Base-by-base conservation (phyloP, 2,797 vertebrate genomes). In the Microctenopoma stevenorrisi region DNA sequence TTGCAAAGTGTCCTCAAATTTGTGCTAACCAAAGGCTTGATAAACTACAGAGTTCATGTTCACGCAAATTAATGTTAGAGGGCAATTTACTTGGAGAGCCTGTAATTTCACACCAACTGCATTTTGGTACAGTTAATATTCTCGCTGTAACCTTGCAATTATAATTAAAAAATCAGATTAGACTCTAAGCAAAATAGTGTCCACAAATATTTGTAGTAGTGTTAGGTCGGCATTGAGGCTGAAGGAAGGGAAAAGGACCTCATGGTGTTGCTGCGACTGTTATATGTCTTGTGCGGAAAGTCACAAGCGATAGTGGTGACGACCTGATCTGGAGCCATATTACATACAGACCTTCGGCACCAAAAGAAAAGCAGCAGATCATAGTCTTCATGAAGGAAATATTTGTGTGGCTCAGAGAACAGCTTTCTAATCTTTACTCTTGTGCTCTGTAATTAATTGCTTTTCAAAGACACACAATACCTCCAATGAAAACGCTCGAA, bases 1-100 rank as follows among this genome's bases (percentile, higher is more conserved):
- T 47, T 49, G 14, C 80, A 74, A 49, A 61, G 65, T 75, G 82
- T 79, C 56, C 68, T 69, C 55, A 38, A 65, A 49, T 78, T 56
- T 49, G 68, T 42, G 48, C 62, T 59, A 48, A 73, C 55, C 70
- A 73, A 81, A 74, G 43, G 25, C 60, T 28, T 25, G 7, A 13
- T 51, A 2, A 69, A 84, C 72, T 4, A 43, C 48, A 2, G 54
- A 38, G 46, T 52, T 64, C 13, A 0, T 72, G 48, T 68, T 72
- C 62, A 50, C 16, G 15, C 56, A 47, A 30, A 18, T 71, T 48
- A 35, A 57, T 64, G 51, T 58, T 0, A 37, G 10, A 26, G 16
- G 47, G 14, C 26, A 46, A 9, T 35, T 76, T 54, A 28, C 26
- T 54, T 16, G 0, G 38, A 25, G 35, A 57, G 4, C 5, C 38